These are phyloP conservation scores for Hemicordylus capensis DNA, from an alignment of 2,113 vertebrate genomes.

Conservation along the genomic window DNA sequence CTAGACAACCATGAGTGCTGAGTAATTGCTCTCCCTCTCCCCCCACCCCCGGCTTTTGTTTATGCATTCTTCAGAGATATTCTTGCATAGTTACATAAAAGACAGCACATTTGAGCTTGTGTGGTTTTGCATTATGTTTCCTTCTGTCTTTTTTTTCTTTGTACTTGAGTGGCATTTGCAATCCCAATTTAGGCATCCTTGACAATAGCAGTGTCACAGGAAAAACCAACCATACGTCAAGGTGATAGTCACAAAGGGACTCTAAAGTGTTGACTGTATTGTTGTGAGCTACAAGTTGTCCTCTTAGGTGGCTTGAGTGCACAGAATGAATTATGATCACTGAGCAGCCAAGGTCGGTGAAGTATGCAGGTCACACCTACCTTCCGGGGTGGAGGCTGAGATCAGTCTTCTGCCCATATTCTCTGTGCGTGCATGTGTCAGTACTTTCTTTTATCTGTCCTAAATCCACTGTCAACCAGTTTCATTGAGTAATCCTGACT, in stretches of 20 bases:
- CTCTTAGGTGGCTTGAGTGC: neutral
- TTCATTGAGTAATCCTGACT: neutral
- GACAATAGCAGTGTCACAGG: neutral
- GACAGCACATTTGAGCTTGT: conserved; percentile 34
- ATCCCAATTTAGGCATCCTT: neutral
- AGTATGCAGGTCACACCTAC: too few species aligned
- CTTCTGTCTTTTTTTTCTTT: neutral
- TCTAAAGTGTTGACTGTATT: neutral
- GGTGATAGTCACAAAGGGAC: neutral
- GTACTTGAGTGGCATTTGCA: neutral
- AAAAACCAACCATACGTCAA: neutral
- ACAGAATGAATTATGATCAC: neutral
- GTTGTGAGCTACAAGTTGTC: neutral
- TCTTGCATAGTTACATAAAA: conserved; percentile 45
- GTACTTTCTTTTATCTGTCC: neutral
- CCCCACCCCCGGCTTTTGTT: too few species aligned
- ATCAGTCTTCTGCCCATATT: neutral
- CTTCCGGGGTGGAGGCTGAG: neutral
- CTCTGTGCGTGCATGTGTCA: neutral
- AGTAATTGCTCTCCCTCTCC: conserved; percentile 23
- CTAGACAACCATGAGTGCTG: conserved; percentile 16
- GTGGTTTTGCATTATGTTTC: neutral
- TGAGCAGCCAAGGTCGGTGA: neutral
- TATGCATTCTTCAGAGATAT: conserved; percentile 39
- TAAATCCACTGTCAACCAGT: neutral